A percentile compares a stretch with the other conserved stretches of the same genome.
Conservation (phyloP, 2,888 invertebrate species). For the Bugula neritina region DNA sequence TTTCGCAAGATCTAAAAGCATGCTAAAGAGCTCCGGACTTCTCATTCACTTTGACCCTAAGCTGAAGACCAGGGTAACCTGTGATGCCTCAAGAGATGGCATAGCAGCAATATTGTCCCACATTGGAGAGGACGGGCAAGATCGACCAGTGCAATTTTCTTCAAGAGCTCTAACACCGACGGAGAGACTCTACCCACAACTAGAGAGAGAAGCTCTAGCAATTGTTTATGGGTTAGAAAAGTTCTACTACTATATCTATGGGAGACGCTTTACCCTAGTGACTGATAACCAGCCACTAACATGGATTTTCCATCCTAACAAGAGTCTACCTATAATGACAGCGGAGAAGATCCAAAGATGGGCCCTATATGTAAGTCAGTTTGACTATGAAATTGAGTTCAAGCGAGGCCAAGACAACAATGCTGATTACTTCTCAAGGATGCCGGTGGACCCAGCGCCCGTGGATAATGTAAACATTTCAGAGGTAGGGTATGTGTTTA, state of each 20-base stretch:
- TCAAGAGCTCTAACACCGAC: constrained; percentile 51
- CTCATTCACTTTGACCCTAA: constrained; percentile 40
- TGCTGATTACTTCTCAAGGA: no score
- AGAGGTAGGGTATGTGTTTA: constrained; percentile 18
- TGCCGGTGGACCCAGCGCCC: no score
- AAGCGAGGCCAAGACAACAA: constrained; percentile 38
- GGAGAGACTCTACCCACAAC: constrained; percentile 46
- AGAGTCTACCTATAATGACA: constrained; percentile 36
- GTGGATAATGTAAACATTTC: no score
- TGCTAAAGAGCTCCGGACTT: constrained; percentile 31
- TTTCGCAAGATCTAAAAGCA: constrained; percentile 29
- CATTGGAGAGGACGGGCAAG: constrained; percentile 41
- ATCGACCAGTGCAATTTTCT: constrained; percentile 51
- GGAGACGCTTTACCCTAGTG: constrained; percentile 49
- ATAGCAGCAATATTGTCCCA: constrained; percentile 42
- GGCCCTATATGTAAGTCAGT: constrained; percentile 41
- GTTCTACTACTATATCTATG: constrained; percentile 52
- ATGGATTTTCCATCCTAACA: constrained; percentile 44
- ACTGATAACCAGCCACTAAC: constrained; percentile 53
- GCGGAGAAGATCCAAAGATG: constrained; percentile 40
- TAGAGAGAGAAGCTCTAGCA: constrained; percentile 49
- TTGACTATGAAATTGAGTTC: constrained; percentile 43
- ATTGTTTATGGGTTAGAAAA: constrained; percentile 51
- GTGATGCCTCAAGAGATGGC: constrained; percentile 46
- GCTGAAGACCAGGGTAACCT: constrained; percentile 38